Percentiles rank a stretch among this genome's conserved stretches.
These are phyloP conservation scores for Cephus nigrinus DNA, from an alignment of 2,888 invertebrate genomes.

Conservation along the genomic window DNA sequence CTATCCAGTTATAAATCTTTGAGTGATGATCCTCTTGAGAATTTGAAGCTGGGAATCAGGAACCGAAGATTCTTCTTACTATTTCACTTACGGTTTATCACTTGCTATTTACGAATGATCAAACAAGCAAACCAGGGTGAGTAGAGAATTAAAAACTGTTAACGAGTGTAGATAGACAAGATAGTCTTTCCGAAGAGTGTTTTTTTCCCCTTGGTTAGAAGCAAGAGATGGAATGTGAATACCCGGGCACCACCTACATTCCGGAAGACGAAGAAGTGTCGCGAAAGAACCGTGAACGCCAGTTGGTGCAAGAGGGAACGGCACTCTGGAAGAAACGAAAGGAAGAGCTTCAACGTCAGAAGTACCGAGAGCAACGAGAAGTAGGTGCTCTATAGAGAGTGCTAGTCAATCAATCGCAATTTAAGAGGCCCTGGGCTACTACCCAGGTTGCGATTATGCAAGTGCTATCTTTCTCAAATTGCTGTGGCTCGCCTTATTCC, in stretches of 20 bases:
- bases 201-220: not conserved
- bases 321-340: constrained; percentile 57
- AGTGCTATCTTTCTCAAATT: too few species aligned
- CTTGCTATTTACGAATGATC: too few species aligned
- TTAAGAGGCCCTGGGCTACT: not conserved
- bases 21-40: too few species aligned
- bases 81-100: too few species aligned
- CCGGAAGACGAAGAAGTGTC: constrained; percentile 53
- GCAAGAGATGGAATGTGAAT: not conserved
- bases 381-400: constrained; percentile 44
- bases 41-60: too few species aligned
- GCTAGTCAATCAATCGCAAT: not conserved
- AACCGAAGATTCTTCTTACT: too few species aligned
- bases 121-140: too few species aligned
- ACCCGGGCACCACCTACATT: constrained; percentile 51
- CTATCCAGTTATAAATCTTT: too few species aligned
- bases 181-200: not conserved
- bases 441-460: too few species aligned
- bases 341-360: constrained; percentile 59
- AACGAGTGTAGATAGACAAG: too few species aligned
- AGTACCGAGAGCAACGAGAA: constrained; percentile 60
- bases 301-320: constrained; percentile 57
- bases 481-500: too few species aligned
- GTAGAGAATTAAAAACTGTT: too few species aligned
- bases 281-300: constrained; percentile 54